Conservation (phyloP, 2,797 vertebrate species). For the Balearica regulorum region DNA sequence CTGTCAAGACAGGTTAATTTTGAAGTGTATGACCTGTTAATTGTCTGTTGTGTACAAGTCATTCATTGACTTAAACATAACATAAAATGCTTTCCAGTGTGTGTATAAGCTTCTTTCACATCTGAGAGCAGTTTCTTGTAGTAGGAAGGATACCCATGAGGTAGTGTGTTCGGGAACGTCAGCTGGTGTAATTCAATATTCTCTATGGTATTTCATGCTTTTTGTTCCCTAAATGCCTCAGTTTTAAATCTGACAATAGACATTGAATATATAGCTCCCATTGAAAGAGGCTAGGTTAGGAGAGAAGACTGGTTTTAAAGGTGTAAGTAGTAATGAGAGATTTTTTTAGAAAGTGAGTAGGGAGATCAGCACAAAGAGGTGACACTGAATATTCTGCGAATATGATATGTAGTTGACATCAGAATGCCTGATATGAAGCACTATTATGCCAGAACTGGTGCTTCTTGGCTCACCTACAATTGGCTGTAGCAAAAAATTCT, state of each 20-base stretch:
- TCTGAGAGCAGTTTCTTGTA: constrained; percentile 15
- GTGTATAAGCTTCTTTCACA: background rate
- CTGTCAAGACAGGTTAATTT: background rate
- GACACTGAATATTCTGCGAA: constrained; percentile 24
- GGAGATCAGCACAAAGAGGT: background rate
- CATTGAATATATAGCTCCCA: background rate
- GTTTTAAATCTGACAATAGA: constrained; percentile 43
- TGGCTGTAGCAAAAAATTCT: background rate
- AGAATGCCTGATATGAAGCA: constrained; percentile 13
- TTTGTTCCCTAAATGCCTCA: constrained; percentile 32
- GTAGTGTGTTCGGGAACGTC: background rate
- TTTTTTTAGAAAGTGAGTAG: background rate
- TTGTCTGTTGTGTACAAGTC: background rate
- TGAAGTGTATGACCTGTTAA: background rate
- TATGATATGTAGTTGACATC: constrained; percentile 8
- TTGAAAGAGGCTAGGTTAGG: constrained; percentile 24
- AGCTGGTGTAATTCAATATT: constrained; percentile 22
- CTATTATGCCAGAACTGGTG: background rate
- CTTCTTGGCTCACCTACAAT: background rate
- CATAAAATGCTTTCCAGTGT: background rate
- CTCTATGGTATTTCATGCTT: constrained; percentile 8
- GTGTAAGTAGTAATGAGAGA: background rate
- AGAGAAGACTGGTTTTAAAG: constrained; percentile 7
- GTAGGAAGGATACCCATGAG: background rate
- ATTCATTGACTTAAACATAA: background rate